Evolutionary conservation across 2,888 invertebrate genomes (phyloP), one percentile per base, ranked within the genome.

Genomic region (Neelides folsomi): DNA sequence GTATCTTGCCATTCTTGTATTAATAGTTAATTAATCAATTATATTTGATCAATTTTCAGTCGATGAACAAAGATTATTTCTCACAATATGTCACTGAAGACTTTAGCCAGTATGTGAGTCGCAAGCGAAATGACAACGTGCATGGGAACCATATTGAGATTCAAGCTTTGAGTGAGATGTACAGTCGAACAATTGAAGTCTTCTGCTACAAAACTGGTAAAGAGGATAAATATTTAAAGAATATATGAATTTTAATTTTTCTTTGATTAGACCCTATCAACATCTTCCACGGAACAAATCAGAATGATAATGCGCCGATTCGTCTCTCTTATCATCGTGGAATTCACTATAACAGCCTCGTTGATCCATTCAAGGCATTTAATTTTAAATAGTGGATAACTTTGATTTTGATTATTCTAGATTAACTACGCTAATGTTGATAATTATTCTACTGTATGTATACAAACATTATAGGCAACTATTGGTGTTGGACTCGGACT

Each of bases 111-210:
- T 90, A 90, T 67, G 79, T 90, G 19, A 78, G 79, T 64, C 76
- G 90, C 38, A 90, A 90, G 70, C 77, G 86, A 18, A 76, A 79
- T 65, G 81, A 81, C 66, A 78, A 80, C 68, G 83, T 83, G 20
- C 89, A 89, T 70, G 90, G 90, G 43, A 90, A 90, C 72, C 88
- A 90, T 68, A 79, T 88, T 63, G 90, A 90, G 72, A 85, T 90
- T 68, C 88, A 89, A 70, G 88, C 89, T 18, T 80, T 90, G 76
- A 84, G 85, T 51, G 89, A 90, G 73, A 80, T 90, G 72, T 89
- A 86, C 69, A 87, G 86, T 71, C 77, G 89, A 54, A 83, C 84
- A 2, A 83, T 90, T 53, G 87, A 89, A 72, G 81, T 90, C 10
- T 90, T 84, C 69, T 82, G 83, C 67, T 85, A 86, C 68, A 77